Evolutionary conservation across 2,113 vertebrate genomes (phyloP).

Genomic region (Chionomys nivalis): DNA sequence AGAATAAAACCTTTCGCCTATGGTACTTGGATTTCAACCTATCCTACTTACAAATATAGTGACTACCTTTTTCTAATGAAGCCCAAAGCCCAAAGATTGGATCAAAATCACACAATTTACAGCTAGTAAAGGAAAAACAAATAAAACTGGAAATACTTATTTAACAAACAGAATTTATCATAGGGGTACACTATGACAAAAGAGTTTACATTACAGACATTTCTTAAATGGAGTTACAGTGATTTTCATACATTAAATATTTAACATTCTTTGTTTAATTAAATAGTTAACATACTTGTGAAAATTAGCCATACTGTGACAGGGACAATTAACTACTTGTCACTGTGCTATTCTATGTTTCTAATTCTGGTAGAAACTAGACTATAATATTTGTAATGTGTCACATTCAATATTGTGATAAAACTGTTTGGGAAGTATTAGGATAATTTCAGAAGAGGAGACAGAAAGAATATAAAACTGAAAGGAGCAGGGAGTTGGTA

Average conservation of each 20-base stretch:
- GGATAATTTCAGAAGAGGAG: not conserved
- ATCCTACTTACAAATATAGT: not conserved
- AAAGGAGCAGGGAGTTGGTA: not conserved
- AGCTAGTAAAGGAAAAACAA: not conserved
- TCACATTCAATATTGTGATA: not conserved
- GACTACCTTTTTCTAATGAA: slow-evolving; percentile 27
- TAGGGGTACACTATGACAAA: not conserved
- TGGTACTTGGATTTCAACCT: slow-evolving; percentile 8
- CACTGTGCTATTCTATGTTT: not conserved
- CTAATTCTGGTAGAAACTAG: not conserved
- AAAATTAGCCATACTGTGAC: not conserved
- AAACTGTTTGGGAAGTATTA: not conserved
- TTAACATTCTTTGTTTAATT: not conserved
- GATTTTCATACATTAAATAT: slow-evolving; percentile 23
- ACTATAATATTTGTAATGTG: slow-evolving; percentile 5
- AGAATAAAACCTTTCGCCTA: not conserved
- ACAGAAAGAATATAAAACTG: not conserved
- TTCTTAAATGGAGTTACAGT: not conserved
- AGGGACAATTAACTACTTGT: not conserved
- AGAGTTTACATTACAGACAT: not conserved
- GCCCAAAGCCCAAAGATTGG: not conserved
- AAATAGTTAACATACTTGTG: not conserved
- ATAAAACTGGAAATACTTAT: not conserved
- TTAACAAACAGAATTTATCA: slow-evolving; percentile 22
- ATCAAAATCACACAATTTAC: not conserved